Evolutionary conservation across 2,113 vertebrate genomes (phyloP).

Genomic region (Ascaphus truei): DNA sequence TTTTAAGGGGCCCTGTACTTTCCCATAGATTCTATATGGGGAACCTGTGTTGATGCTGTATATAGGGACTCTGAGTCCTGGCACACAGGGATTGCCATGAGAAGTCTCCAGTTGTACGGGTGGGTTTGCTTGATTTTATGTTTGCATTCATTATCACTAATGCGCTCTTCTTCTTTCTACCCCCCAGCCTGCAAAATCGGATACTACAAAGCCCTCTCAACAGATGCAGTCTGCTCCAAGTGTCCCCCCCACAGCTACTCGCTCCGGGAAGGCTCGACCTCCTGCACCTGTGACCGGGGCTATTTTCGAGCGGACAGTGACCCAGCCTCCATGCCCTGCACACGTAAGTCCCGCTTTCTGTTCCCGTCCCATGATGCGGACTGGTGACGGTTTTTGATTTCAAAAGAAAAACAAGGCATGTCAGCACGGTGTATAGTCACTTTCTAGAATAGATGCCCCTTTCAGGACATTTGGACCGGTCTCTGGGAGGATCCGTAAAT

Average conservation of each 20-base stretch:
- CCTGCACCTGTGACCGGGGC: slow-evolving; percentile 88
- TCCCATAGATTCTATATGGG: too few relatives aligned
- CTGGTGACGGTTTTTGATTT: too few relatives aligned
- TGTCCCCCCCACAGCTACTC: slow-evolving; percentile 95
- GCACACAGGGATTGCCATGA: too few relatives aligned
- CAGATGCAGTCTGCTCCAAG: slow-evolving; percentile 82
- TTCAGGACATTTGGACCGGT: too few relatives aligned
- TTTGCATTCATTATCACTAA: too few relatives aligned
- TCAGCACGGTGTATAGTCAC: background rate
- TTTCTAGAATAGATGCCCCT: too few relatives aligned
- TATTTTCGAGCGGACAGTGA: slow-evolving; percentile 89
- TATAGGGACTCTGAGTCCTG: too few relatives aligned
- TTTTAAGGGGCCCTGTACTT: too few relatives aligned
- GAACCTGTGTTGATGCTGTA: too few relatives aligned
- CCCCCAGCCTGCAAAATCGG: slow-evolving; percentile 88
- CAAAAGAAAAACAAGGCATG: background rate
- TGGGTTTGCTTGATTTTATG: too few relatives aligned
- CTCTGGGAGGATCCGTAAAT: background rate
- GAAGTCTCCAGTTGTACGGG: too few relatives aligned
- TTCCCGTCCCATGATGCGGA: too few relatives aligned
- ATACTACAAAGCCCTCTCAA: slow-evolving; percentile 89
- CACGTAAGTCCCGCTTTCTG: slow-evolving; percentile 74
- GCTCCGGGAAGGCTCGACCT: slow-evolving; percentile 86
- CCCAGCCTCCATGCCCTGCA: slow-evolving; percentile 91
- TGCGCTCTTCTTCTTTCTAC: slow-evolving; percentile 39